Evolutionary conservation across 2,113 vertebrate genomes (phyloP), one percentile per base, ranked within the genome.

Genomic region (Petrocephalus zakoni): DNA sequence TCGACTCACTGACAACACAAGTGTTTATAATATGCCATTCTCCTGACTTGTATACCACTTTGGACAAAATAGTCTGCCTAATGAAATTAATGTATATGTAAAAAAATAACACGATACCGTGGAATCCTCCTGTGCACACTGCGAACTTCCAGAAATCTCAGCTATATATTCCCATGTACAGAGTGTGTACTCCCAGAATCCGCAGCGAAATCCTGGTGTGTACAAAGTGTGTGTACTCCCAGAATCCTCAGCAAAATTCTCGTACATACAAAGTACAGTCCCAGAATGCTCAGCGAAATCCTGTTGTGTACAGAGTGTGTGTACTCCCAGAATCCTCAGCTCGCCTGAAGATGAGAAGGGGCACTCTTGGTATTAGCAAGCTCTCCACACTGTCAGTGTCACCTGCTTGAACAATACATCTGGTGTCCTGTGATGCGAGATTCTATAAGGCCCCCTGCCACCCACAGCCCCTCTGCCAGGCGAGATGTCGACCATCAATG

Each of bases 401-500:
- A 56, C 85, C 86, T 68, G 37, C 58, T 3, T 11, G 10, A 11
- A 58, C 55, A 87, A 58, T 37, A 17, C 22, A 42, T 83, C 75
- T 61, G n/a, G 46, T 1, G 37, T 56, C 52, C 75, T 25, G 22
- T 6, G 34, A 75, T 15, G 13, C 29, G 17, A 78, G 72, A 78
- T 17, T 42, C 17, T 19, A 42, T 78, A 42, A 61, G 29, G n/a
- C 13, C 22, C 37, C 49, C 68, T 4, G 19, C 49, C 42, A 42
- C 87, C 68, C 87, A 52, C 51, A 53, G 75, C 29, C 49, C 7
- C 19, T 29, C 53, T 58, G 25, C 85, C 51, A 4, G 22, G 0
- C 2, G 19, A 37, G 68, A 78, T 88, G 19, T 37, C 42, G 75
- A 37, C 1, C 72, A 88, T 91, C 56, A 89, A 90, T 91, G 87